Evolutionary conservation across 2,888 invertebrate species (phyloP).

Genomic region (Paralinhomoeus sp.): DNA sequence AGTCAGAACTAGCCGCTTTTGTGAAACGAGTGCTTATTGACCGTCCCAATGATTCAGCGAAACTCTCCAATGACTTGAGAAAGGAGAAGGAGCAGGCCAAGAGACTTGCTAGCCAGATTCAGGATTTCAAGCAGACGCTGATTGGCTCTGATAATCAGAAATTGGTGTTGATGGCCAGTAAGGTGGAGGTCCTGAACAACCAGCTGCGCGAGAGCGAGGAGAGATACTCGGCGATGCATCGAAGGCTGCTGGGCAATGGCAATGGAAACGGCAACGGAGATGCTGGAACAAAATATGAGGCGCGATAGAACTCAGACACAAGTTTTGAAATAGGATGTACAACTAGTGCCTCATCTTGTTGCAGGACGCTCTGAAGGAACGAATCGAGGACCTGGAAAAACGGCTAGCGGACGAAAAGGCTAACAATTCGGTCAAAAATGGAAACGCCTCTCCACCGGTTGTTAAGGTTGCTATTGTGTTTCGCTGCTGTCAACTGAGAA

Average conservation of each 20-base stretch:
- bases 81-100: constrained; percentile 7
- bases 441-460: too few relatives aligned
- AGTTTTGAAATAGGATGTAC: neutral
- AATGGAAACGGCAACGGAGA: constrained; percentile 4
- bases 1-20: too few relatives aligned
- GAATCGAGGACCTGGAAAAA: constrained; percentile 15
- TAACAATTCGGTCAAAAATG: too few relatives aligned
- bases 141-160: constrained; percentile 21
- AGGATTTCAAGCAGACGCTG: constrained; percentile 13
- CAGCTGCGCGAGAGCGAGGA: constrained; percentile 20
- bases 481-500: too few relatives aligned
- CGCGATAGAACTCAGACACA: too few relatives aligned
- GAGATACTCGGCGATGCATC: constrained; percentile 17
- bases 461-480: too few relatives aligned
- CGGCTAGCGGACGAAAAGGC: constrained; percentile 7
- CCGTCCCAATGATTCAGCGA: too few relatives aligned
- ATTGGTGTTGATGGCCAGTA: constrained; percentile 21
- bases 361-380: constrained; percentile 17
- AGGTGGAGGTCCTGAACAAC: constrained; percentile 18
- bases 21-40: too few relatives aligned
- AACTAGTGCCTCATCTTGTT: neutral
- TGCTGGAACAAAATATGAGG: too few relatives aligned
- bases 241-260: constrained; percentile 9
- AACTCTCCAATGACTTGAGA: constrained; percentile 6
- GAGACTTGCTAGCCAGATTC: constrained; percentile 9